Conservation (phyloP, 2,888 invertebrate genomes). For the Papilio elwesi region DNA sequence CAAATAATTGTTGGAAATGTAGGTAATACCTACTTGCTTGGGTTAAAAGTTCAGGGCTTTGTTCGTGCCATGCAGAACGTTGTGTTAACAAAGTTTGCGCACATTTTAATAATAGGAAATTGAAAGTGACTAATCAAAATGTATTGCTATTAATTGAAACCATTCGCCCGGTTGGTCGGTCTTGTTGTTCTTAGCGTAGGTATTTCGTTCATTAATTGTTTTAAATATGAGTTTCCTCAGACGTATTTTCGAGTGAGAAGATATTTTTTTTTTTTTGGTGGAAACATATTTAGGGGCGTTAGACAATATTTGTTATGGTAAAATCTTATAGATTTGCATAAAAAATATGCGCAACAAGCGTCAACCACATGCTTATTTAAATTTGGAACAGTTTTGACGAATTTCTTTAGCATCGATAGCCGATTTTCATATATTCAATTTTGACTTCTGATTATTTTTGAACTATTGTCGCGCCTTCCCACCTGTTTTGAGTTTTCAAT, state of each 20-base stretch:
- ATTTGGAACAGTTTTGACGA: no score
- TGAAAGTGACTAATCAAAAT: constrained; percentile 42
- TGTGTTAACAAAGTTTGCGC: constrained; percentile 45
- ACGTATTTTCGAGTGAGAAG: not conserved
- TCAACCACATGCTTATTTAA: no score
- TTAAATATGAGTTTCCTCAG: constrained; percentile 1
- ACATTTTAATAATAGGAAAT: constrained; percentile 33
- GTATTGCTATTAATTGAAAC: constrained; percentile 42
- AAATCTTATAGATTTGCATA: no score
- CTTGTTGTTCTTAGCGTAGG: constrained; percentile 3
- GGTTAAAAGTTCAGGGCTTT: constrained; percentile 32
- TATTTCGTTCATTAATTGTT: not conserved
- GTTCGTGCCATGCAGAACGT: constrained; percentile 41
- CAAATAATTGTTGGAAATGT: constrained; percentile 11
- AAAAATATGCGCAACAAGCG: no score
- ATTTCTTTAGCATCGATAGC: no score
- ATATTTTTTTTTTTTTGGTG: not conserved
- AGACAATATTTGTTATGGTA: no score
- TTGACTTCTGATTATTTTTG: no score
- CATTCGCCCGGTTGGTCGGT: constrained; percentile 38
- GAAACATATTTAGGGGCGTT: not conserved
- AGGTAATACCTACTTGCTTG: constrained; percentile 18
- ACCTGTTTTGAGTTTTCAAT: no score
- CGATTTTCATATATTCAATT: no score
- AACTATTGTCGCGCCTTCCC: no score